phyloP scores from a whole-genome alignment of 2,113 vertebrate species.

The Pseudonaja textilis region DNA sequence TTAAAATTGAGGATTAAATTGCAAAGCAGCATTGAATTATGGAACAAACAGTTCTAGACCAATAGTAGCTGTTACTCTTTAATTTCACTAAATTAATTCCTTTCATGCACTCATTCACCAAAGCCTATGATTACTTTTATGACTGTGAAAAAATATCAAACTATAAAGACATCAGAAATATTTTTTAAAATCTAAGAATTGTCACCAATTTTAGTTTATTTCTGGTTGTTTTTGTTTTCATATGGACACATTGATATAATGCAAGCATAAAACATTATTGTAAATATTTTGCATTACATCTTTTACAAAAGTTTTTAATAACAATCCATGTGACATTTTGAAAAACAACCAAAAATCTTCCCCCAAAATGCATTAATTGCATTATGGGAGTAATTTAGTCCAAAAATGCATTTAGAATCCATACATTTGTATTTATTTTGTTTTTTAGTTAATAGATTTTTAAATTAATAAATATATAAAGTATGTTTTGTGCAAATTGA shows the following conservation, averaged over 20 bases:
- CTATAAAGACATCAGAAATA: too few relatives aligned
- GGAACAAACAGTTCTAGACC: neutral
- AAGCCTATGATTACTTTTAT: neutral
- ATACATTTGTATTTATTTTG: conserved; percentile 19
- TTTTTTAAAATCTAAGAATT: neutral
- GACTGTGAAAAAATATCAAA: neutral
- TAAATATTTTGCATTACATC: conserved; percentile 7
- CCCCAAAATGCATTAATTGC: conserved; percentile 22
- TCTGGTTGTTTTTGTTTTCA: neutral
- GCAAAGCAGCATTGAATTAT: neutral
- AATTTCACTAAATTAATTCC: neutral
- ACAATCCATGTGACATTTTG: neutral
- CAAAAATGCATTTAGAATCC: neutral
- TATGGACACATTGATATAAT: neutral
- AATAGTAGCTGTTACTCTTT: neutral
- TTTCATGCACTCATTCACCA: neutral
- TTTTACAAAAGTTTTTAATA: conserved; percentile 33
- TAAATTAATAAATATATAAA: conserved; percentile 40
- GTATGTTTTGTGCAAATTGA: conserved; percentile 48
- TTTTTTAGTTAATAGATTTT: conserved; percentile 34
- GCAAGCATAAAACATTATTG: neutral
- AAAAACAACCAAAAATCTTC: neutral
- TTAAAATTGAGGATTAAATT: neutral
- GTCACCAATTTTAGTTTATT: neutral
- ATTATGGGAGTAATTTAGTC: conserved; percentile 4